phyloP scores from a whole-genome alignment of 1,140 invertebrate genomes.

The Leptopilina boulardi region DNA sequence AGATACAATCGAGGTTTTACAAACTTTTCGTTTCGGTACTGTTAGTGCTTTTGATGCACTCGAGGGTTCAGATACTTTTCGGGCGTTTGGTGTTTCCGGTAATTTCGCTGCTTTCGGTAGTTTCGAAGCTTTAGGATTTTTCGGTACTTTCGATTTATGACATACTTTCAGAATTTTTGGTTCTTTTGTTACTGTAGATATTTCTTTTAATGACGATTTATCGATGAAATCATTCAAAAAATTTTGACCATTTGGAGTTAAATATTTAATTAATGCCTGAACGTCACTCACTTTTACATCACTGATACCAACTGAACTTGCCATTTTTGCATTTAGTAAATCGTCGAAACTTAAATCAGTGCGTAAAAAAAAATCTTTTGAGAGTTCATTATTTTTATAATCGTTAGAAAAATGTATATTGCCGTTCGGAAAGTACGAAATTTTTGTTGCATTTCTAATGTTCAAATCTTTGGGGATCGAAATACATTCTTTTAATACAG shows the following conservation, averaged over 20 bases:
- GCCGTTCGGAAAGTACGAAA: constrained; percentile 32
- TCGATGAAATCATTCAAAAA: neutral
- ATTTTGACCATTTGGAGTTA: neutral
- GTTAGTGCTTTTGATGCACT: too few relatives aligned
- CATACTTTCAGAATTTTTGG: neutral
- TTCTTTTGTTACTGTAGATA: neutral
- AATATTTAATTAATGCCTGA: neutral
- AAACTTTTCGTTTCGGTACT: too few relatives aligned
- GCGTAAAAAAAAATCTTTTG: neutral
- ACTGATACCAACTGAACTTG: neutral
- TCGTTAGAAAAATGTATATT: constrained; percentile 3
- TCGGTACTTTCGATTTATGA: neutral
- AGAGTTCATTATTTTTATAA: neutral
- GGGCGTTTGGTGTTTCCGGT: too few relatives aligned
- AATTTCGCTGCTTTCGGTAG: too few relatives aligned
- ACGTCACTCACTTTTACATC: neutral
- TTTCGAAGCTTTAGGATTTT: neutral
- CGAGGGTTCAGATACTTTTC: too few relatives aligned
- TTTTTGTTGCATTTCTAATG: constrained; percentile 36
- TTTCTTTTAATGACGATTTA: neutral
- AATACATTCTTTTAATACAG: neutral
- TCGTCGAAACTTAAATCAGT: neutral
- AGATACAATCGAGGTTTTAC: too few relatives aligned
- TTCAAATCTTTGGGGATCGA: constrained; percentile 16
- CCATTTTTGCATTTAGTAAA: neutral